Percentiles rank a stretch among this genome's conserved stretches.
These are phyloP conservation scores for Cataglyphis altisquamis DNA, from an alignment of 2,888 invertebrate genomes.

Conservation along the genomic window DNA sequence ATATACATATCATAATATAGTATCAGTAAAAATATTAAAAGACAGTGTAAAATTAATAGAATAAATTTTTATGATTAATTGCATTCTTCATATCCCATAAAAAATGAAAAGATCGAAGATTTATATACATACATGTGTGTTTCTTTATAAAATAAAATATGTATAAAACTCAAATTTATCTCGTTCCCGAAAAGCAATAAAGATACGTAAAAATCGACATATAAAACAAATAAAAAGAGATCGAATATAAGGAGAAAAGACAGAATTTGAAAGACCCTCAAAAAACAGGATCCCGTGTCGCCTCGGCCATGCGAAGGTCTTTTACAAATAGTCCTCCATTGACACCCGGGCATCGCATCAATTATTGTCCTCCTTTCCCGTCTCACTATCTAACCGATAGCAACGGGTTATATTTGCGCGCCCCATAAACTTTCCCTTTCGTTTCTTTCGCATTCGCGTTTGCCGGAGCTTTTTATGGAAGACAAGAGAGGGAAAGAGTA, in stretches of 20 bases:
- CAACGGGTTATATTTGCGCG: conserved; percentile 64
- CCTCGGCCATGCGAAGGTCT: conserved; percentile 45
- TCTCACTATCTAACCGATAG: conserved; percentile 67
- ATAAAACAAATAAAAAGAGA: background rate
- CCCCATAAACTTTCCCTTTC: conserved; percentile 60
- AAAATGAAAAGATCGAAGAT: background rate
- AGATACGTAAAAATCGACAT: background rate
- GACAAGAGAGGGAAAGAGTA: background rate
- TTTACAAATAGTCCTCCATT: conserved; percentile 78
- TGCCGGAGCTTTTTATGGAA: background rate
- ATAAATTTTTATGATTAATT: background rate
- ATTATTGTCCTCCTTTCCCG: conserved; percentile 75
- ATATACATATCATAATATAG: background rate
- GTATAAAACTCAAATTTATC: background rate
- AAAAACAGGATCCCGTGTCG: background rate
- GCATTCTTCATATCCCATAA: background rate
- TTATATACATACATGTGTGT: background rate
- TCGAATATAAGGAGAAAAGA: background rate
- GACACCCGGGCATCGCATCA: conserved; percentile 77
- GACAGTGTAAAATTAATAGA: background rate
- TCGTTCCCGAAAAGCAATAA: background rate
- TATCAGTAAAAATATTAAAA: conserved; percentile 16
- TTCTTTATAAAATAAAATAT: background rate
- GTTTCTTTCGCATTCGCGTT: background rate
- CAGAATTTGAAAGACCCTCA: background rate